Evolutionary conservation across 2,113 vertebrate genomes (phyloP).

Genomic region (Ceyx margarethae): DNA sequence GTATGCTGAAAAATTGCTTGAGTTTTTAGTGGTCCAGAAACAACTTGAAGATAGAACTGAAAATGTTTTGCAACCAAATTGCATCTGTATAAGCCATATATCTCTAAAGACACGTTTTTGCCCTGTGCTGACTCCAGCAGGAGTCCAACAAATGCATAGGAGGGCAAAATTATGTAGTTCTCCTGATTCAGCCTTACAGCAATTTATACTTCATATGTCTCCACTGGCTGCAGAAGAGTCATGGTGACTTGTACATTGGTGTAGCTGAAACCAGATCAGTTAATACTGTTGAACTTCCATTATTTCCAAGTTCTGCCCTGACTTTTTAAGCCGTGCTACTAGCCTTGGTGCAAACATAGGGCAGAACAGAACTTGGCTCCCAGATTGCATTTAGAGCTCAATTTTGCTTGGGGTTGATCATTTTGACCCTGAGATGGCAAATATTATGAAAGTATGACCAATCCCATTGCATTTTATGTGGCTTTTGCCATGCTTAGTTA

Average conservation of each 20-base stretch:
- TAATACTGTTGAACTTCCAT: neutral
- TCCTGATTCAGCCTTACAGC: neutral
- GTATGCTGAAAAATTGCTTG: neutral
- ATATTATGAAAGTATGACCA: neutral
- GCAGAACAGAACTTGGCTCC: neutral
- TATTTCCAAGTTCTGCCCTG: neutral
- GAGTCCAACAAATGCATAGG: neutral
- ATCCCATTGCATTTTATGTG: neutral
- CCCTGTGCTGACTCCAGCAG: neutral
- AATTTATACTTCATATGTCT: neutral
- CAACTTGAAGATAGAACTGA: conserved; percentile 47
- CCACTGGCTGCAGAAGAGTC: neutral
- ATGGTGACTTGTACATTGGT: neutral
- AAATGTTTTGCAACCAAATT: neutral
- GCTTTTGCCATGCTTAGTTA: neutral
- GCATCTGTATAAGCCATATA: neutral
- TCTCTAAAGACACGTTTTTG: neutral
- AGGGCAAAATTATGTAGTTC: neutral
- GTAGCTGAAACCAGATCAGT: neutral
- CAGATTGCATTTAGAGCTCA: neutral
- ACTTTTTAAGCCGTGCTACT: neutral
- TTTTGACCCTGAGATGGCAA: neutral
- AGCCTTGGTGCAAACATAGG: neutral
- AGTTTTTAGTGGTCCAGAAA: conserved; percentile 18
- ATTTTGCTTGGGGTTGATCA: neutral